phyloP scores from a whole-genome alignment of 92 coral and sea anemone genomes.

The Palythoa caribaeorum region DNA sequence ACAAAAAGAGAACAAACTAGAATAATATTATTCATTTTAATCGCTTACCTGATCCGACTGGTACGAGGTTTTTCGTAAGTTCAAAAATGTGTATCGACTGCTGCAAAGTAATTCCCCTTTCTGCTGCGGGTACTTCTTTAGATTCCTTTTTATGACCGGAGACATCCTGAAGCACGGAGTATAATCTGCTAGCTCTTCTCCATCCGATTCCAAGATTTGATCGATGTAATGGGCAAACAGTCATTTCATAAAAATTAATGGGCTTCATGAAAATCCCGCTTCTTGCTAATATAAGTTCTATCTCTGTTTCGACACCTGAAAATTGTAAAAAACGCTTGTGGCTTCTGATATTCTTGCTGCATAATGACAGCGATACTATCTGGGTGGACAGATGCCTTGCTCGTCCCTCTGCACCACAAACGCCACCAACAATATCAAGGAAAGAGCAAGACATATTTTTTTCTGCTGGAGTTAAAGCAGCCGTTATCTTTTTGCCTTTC shows the following conservation, averaged over 20 bases:
- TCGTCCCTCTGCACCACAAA: constrained; percentile 8
- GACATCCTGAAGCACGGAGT: constrained; percentile 34
- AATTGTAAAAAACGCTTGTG: constrained; percentile 47
- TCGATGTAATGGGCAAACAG: constrained; percentile 49
- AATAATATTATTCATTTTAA: constrained; percentile 10
- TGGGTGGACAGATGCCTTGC: constrained; percentile 24
- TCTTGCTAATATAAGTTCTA: constrained; percentile 41
- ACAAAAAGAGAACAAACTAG: constrained; percentile 25
- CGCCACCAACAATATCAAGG: constrained; percentile 30
- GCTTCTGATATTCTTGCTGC: constrained; percentile 44
- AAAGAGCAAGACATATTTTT: constrained; percentile 40
- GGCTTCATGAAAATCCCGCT: constrained; percentile 44
- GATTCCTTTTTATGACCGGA: constrained; percentile 37
- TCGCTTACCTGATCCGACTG: not conserved
- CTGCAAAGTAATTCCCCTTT: constrained; percentile 35
- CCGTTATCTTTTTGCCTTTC: not conserved
- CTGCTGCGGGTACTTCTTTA: constrained; percentile 37
- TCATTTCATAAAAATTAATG: constrained; percentile 24
- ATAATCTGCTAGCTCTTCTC: constrained; percentile 49
- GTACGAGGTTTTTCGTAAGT: not conserved
- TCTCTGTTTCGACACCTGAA: constrained; percentile 46
- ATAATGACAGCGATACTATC: constrained; percentile 7
- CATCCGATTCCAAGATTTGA: constrained; percentile 62
- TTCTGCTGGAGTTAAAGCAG: not conserved
- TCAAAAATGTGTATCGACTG: constrained; percentile 11